Percentiles rank a stretch among this genome's conserved stretches.
Conservation (phyloP, 2,113 vertebrate genomes). For the Poeciliopsis prolifica region DNA sequence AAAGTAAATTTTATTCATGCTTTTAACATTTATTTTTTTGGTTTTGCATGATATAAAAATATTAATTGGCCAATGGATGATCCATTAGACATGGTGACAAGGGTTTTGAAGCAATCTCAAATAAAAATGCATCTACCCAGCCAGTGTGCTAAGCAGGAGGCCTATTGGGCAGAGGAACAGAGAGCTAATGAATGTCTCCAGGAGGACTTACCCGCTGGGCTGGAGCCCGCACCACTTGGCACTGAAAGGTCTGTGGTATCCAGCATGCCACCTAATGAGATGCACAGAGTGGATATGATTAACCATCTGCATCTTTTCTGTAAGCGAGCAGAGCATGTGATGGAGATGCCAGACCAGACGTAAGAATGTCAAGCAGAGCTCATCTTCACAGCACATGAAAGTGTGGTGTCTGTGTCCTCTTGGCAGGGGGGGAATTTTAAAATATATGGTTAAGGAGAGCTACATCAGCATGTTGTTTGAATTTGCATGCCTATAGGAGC, state of each 20-base stretch:
- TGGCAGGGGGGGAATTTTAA: constrained; percentile 20
- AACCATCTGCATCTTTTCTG: constrained; percentile 76
- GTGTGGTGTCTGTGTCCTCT: constrained; percentile 27
- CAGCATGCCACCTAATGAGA: constrained; percentile 88
- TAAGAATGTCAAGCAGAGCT: constrained; percentile 63
- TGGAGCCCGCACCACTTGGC: constrained; percentile 89
- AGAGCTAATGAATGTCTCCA: constrained; percentile 70
- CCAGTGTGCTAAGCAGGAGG: constrained; percentile 62
- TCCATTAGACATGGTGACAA: constrained; percentile 32
- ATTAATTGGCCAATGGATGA: constrained; percentile 15
- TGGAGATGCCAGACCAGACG: constrained; percentile 56
- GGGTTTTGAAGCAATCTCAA: constrained; percentile 59
- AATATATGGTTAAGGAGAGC: constrained; percentile 29
- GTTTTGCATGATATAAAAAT: constrained; percentile 27
- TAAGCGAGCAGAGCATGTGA: constrained; percentile 56
- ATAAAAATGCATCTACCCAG: constrained; percentile 52
- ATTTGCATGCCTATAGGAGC: constrained; percentile 15
- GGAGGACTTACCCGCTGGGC: constrained; percentile 88
- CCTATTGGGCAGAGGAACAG: constrained; percentile 67
- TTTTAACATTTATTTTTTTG: constrained; percentile 6
- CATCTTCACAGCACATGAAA: constrained; percentile 41
- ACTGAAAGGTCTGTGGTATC: constrained; percentile 87
- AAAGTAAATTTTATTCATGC: constrained; percentile 10
- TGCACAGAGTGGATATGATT: constrained; percentile 74
- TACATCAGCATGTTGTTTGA: constrained; percentile 13